Evolutionary conservation across 2,888 invertebrate genomes (phyloP), one percentile per base, ranked within the genome.

Genomic region (Choristoneura rosaceana): DNA sequence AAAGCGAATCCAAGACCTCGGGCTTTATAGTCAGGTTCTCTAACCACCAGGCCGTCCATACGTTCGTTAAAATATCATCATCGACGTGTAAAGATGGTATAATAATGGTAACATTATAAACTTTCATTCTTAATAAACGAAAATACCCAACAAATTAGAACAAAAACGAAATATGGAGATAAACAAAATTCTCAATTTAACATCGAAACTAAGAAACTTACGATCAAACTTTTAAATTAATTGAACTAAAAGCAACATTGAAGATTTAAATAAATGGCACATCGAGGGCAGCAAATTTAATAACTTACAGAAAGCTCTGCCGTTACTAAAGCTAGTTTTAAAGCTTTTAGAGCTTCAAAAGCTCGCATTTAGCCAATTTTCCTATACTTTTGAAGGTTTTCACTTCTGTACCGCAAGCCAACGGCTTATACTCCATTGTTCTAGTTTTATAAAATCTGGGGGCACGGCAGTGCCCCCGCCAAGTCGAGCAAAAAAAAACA

Each of bases 281-380:
- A 55, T 41, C 65, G 15, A 25, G 41, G 12, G n/a, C 17, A 33
- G 55, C 33, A 59, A 67, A 47, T 33, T 59, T 63, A 59, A 63
- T 64, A 64, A 58, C 63, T 64, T 9, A 25, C 4, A 43, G 38
- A 58, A 68, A 68, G 43, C 59, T 68, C 4, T 52, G 25, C 58
- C 43, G 15, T 84, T 84, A 83, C 85, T 87, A 84, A 84, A 80
- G 79, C 77, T 86, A 87, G 87, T 88, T 89, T 88, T 87, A 87
- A 87, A 85, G 81, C 86, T 79, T 81, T 76, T 78, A 69, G 73
- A 76, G 78, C 75, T 69, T 74, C 71, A 45, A 17, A 68, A 68
- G 60, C 47, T 68, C 75, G 60, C 80, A 79, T 80, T 79, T 79
- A 67, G 78, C 79, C 79, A 78, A 81, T 84, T 80, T 81, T 74